Conservation (phyloP, 2,888 invertebrate species). For the Aphodius granarius region DNA sequence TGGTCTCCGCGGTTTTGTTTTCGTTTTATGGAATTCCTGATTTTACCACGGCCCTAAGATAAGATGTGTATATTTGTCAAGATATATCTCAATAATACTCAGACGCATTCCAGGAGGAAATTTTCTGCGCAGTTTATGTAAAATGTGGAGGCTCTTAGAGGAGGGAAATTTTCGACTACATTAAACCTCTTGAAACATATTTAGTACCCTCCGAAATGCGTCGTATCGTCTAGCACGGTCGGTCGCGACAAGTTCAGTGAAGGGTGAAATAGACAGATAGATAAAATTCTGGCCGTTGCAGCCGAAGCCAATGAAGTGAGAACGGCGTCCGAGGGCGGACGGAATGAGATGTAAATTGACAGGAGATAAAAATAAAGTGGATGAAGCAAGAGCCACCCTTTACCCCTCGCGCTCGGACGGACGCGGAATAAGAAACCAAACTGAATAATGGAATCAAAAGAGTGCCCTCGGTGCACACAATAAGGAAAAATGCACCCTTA, state of each 20-base stretch:
- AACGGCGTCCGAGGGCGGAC: slow-evolving; percentile 31
- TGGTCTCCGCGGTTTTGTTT: neutral
- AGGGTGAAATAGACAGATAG: slow-evolving; percentile 34
- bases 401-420: neutral
- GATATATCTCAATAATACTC: neutral
- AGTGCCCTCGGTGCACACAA: slow-evolving; percentile 34
- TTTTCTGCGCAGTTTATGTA: neutral
- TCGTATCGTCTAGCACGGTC: neutral
- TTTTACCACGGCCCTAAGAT: neutral
- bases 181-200: slow-evolving; percentile 9
- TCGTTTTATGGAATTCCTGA: neutral
- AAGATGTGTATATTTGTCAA: neutral
- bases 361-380: slow-evolving; percentile 38
- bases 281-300: slow-evolving; percentile 31
- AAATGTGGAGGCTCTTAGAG: neutral
- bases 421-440: slow-evolving; percentile 32
- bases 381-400: slow-evolving; percentile 22
- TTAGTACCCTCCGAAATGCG: neutral
- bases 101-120: too few species aligned
- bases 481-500: slow-evolving; percentile 36
- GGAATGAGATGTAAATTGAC: slow-evolving; percentile 43
- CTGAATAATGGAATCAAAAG: slow-evolving; percentile 42
- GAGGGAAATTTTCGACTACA: slow-evolving; percentile 10
- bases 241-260: slow-evolving; percentile 17
- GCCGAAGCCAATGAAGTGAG: slow-evolving; percentile 35